Base-by-base conservation (phyloP, 2,113 vertebrate species). In the Smithornis capensis region DNA sequence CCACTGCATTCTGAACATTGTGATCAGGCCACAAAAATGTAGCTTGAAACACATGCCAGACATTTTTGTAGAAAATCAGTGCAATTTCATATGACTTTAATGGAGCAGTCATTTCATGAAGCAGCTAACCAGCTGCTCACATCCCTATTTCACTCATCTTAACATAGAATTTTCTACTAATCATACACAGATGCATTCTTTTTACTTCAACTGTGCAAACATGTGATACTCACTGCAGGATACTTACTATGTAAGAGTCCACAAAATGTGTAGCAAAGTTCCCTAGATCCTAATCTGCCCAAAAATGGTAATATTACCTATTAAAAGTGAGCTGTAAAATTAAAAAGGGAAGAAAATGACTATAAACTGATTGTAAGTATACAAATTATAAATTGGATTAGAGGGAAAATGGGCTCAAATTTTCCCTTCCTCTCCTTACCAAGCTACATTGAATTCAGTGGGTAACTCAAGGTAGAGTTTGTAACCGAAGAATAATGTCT, bases 271-370 rank as follows among this genome's bases (percentile, higher is more conserved):
- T n/a, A 87, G 49, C 57, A 74, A 73, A 87, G 15, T 75, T 35
- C 45, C 7, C 19, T 68, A 40, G 40, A 73, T 88, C 25, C 12
- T 69, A 33, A 55, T 75, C n/a, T 76, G n/a, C 79, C 62, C 47
- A 81, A 87, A 60, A 25, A 40, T 19, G 23, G 50, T 53, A 70
- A 31, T 53, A 80, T 55, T 85, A 42, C 45, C 45, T 68, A 37
- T 63, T 69, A 67, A 73, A 95, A 59, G 19, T 77, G 80, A 94
- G 15, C 22, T 80, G 50, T 40, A 70, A 93, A 86, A 90, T 52
- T 28, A 59, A 33, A 86, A 88, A 47, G 59, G 27, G 19, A 77
- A 85, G 42, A 80, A 91, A 83, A 78, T 40, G 0, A 56, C 60
- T 80, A 12, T 80, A 83, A 88, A 74, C 13, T 40, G 9, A 2